A percentile compares a stretch with the other conserved stretches of the same genome.
phyloP scores from a whole-genome alignment of 2,113 vertebrate genomes.

The Hypanus sabinus region DNA sequence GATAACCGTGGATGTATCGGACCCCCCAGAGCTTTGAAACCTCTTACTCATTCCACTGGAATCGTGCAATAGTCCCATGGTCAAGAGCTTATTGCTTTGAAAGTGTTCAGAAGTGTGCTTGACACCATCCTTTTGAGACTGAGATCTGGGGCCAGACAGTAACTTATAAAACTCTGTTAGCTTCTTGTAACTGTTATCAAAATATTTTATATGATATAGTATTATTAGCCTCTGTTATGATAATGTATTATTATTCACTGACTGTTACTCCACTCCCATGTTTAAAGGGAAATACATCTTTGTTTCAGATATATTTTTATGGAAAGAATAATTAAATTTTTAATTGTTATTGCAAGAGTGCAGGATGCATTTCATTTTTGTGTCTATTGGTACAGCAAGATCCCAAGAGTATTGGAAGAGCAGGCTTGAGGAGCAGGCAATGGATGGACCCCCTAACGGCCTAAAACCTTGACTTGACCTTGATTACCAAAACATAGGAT shows the following conservation, averaged over 20 bases:
- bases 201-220: neutral
- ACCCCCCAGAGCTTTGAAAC: neutral
- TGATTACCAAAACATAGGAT: too few species aligned
- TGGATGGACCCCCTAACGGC: too few species aligned
- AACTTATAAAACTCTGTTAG: neutral
- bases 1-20: neutral
- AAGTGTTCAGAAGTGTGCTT: neutral
- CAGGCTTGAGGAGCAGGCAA: too few species aligned
- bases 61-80: neutral
- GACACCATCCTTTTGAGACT: neutral
- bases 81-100: neutral
- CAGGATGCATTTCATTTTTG: too few species aligned
- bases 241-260: neutral
- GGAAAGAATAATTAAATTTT: too few species aligned
- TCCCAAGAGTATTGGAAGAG: too few species aligned
- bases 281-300: too few species aligned
- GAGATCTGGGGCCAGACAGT: constrained; percentile 1
- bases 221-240: neutral
- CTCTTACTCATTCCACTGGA: neutral
- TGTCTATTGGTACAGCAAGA: too few species aligned
- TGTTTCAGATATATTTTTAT: too few species aligned
- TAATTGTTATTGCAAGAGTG: too few species aligned
- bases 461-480: too few species aligned
- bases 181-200: neutral
- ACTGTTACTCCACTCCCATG: neutral